These are phyloP conservation scores for Megaleporinus macrocephalus DNA, from an alignment of 2,113 vertebrate species.

Conservation along the genomic window DNA sequence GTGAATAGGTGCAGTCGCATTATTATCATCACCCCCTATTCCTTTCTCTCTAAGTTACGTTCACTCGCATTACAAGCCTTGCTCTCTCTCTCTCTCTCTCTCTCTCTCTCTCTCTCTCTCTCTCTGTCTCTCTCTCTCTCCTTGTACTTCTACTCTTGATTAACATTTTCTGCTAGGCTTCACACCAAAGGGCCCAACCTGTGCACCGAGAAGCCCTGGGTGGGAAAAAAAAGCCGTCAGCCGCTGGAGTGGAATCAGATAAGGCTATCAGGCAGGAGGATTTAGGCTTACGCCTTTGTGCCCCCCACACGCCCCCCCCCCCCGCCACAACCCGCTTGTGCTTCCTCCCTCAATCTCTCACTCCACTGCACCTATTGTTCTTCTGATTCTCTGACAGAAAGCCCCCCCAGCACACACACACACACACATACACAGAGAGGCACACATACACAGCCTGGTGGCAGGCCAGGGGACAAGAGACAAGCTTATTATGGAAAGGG, in stretches of 20 bases:
- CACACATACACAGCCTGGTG: not conserved
- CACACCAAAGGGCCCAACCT: constrained; percentile 82
- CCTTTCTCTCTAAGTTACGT: not conserved
- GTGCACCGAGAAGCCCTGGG: constrained; percentile 74
- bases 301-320: no score
- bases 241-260: constrained; percentile 87
- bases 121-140: constrained; percentile 59
- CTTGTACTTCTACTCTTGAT: constrained; percentile 72
- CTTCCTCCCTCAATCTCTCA: constrained; percentile 92
- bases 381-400: constrained; percentile 83
- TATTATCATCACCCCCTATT: constrained; percentile 51
- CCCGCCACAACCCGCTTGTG: constrained; percentile 76
- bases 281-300: constrained; percentile 86
- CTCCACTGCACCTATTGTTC: constrained; percentile 95
- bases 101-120: constrained; percentile 65
- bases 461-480: constrained; percentile 24
- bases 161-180: constrained; percentile 84
- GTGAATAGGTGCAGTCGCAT: constrained; percentile 68
- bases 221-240: constrained; percentile 68
- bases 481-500: constrained; percentile 35
- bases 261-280: constrained; percentile 84
- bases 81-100: constrained; percentile 61
- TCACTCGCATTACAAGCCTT: constrained; percentile 7
- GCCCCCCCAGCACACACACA: constrained; percentile 54
- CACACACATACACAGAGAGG: constrained; percentile 22